Base-by-base conservation (phyloP, 2,797 vertebrate genomes). In the Stomatorhinus walkeri region DNA sequence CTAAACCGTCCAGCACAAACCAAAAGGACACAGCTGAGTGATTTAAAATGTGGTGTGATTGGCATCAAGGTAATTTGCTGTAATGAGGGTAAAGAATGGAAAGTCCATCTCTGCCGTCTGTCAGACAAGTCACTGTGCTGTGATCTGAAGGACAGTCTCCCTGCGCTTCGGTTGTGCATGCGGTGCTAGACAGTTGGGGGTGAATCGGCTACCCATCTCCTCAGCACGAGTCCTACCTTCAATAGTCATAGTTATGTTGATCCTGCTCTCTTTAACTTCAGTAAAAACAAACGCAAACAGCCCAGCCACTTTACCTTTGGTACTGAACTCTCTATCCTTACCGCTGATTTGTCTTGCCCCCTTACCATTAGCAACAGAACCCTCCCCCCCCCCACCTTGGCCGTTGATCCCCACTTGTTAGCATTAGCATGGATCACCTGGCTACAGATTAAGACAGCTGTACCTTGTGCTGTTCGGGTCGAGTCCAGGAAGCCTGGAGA, bases 401-500 rank as follows among this genome's bases (percentile, higher is more conserved):
- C 64, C 10, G 12, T 46, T n/a, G 36, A 46, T n/a, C 64, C 87
- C 14, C n/a, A 24, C n/a, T 24, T 19, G 5, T 16, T 56, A 88
- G 32, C 12, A 43, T 88, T 81, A 56, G 72, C 46, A 83, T 40
- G 51, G 51, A 10, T n/a, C 32, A 7, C 32, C 93, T 93, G 93
- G 92, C 95, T 96, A 95, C 93, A 90, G 90, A 88, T 94, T 94
- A 96, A 95, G 95, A 79, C 94, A 94, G 94, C 95, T 95, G 97
- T 99, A 99, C 98, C 98, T 99, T 98, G 97, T 98, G 97, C 92
- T 98, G 97, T 95, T 98, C 97, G 92, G 97, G 98, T 93, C 98
- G 97, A 96, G 98, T 99, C 98, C 98, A 99, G 92, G 98, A 99
- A 94, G 98, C 98, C 98, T 99, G 98, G 94, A 96, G 95, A 97